Base-by-base conservation (phyloP, 2,797 vertebrate species). In the Odontamblyopus rebecca region DNA sequence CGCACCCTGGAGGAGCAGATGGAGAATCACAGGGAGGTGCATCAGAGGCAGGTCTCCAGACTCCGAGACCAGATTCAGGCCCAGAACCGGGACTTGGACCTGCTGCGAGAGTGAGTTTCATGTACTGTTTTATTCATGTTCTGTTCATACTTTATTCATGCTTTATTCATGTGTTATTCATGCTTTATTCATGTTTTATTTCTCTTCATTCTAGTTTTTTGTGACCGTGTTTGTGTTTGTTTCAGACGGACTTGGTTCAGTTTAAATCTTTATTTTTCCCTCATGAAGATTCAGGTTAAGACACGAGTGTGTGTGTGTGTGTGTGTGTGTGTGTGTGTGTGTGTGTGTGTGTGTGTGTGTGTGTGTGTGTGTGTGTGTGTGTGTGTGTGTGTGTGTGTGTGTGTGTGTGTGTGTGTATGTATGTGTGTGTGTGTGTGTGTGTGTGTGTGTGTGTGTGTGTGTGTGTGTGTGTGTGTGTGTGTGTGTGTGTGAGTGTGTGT, bases 1-100 rank as follows among this genome's bases (percentile, higher is more conserved):
- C 95, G 93, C 73, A 95, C 97, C 0, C 82, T 99, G 85, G 96
- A 98, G 91, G 95, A 98, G 81, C 96, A 99, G 93, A 98, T 99
- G 97, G 96, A 98, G 89, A 96, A 92, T 80, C 97, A 98, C 92
- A 90, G 96, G 85, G 97, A 98, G 82, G 94, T 96, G 44, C 97
- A 98, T 82, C 96, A 98, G 85, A 97, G 96, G 82, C 97, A 99
- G 84, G 93, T 98, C 82, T 96, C 96, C 77, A 94, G 96, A 41
- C 94, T 99, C 73, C 88, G 97, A 62, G 97, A 99, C 5, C 96
- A 99, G 78, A 96, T 98, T 0, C 95, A 97, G 35, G 63, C 44
- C 63, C 95, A 96, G 80, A 97, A 96, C 81, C 97, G 95, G 87
- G 93, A 93, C 67, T 86, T 94, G 0, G 97, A 98, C 65, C 95